These are phyloP conservation scores for Lota lota DNA, from an alignment of 2,113 vertebrate species.

Conservation along the genomic window DNA sequence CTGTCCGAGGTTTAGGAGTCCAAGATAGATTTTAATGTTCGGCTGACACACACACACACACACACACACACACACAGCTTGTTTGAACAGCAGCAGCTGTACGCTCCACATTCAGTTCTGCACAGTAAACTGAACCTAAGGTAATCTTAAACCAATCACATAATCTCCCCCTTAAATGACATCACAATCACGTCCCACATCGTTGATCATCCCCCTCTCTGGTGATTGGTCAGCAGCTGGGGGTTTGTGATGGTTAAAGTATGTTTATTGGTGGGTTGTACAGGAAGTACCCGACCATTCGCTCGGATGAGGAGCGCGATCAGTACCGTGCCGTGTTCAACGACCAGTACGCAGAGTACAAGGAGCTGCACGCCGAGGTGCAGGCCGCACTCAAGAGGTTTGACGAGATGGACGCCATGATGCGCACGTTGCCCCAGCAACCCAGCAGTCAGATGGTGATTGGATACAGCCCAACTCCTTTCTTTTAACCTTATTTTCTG, in stretches of 20 bases:
- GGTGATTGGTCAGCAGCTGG: no score
- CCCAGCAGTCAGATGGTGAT: constrained; percentile 78
- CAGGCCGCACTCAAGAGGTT: constrained; percentile 83
- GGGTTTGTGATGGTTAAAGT: no score
- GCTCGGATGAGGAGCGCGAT: constrained; percentile 86
- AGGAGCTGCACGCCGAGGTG: constrained; percentile 88
- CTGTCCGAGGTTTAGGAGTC: no score
- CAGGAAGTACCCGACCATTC: constrained; percentile 91
- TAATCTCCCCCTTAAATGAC: not conserved
- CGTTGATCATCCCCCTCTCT: not conserved
- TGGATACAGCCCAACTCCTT: not conserved
- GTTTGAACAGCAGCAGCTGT: not conserved
- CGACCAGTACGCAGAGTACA: constrained; percentile 97
- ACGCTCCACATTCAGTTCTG: no score
- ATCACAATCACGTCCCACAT: not conserved
- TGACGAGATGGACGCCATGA: constrained; percentile 85
- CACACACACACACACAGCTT: no score
- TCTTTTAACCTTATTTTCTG: not conserved
- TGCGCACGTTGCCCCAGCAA: constrained; percentile 80
- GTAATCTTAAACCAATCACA: not conserved
- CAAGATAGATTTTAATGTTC: no score
- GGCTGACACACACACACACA: no score
- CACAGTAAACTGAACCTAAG: no score
- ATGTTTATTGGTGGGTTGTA: not conserved
- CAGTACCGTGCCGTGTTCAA: constrained; percentile 96